phyloP scores from a whole-genome alignment of 2,113 vertebrate species.

The Emberiza fucata region DNA sequence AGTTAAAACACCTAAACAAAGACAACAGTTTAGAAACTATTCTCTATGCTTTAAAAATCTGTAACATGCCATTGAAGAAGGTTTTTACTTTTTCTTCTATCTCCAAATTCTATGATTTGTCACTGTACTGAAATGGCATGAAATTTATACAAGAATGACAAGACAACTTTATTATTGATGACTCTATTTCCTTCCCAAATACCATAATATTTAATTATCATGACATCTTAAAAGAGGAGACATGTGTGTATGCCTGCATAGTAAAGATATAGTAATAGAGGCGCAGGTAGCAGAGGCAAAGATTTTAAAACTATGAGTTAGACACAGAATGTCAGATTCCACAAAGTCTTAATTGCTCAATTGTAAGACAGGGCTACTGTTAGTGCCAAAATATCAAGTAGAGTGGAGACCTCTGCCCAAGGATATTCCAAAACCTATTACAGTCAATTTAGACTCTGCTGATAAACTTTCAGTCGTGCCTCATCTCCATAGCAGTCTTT shows the following conservation, averaged over 20 bases:
- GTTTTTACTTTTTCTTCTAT: neutral
- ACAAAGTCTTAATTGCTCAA: neutral
- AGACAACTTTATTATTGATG: neutral
- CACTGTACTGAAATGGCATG: neutral
- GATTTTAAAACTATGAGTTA: neutral
- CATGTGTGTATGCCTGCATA: neutral
- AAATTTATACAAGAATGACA: neutral
- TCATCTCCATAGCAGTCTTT: neutral
- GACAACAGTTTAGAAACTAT: neutral
- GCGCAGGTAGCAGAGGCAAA: neutral
- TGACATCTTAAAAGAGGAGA: neutral
- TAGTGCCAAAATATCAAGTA: neutral
- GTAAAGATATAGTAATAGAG: neutral
- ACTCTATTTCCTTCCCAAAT: neutral
- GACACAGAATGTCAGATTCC: neutral
- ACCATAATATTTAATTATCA: neutral
- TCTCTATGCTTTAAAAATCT: neutral
- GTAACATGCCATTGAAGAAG: neutral
- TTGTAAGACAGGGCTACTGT: neutral
- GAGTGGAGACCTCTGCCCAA: neutral
- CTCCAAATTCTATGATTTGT: neutral
- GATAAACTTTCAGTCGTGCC: neutral
- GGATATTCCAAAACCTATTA: neutral
- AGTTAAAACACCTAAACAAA: constrained; percentile 31
- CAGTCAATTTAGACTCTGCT: neutral